These are phyloP conservation scores for Holacanthus passer DNA, from an alignment of 2,113 vertebrate genomes.

Conservation along the genomic window DNA sequence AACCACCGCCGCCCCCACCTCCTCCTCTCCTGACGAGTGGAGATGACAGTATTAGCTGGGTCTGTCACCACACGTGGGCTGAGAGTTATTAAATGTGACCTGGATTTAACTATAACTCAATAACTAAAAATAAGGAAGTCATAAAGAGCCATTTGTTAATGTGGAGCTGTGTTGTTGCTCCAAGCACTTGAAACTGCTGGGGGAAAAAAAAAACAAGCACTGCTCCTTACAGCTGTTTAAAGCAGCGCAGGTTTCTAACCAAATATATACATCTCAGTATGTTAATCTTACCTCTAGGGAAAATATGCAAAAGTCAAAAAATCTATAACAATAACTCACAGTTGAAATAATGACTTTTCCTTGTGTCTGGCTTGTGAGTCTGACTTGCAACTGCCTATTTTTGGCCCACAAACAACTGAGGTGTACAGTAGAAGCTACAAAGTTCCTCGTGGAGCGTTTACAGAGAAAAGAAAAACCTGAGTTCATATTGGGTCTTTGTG, in stretches of 20 bases:
- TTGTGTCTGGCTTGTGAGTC: neutral
- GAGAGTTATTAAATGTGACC: conserved; percentile 73
- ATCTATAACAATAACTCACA: neutral
- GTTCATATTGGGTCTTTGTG: conserved; percentile 3
- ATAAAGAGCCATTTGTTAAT: conserved; percentile 68
- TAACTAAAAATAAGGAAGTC: conserved; percentile 76
- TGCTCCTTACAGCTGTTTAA: conserved; percentile 17
- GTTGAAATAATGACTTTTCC: conserved; percentile 1
- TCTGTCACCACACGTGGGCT: conserved; percentile 34
- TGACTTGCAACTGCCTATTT: too few species aligned
- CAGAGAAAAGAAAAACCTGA: conserved; percentile 1
- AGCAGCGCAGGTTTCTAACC: neutral
- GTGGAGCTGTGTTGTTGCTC: conserved; percentile 46
- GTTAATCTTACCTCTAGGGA: conserved; percentile 27
- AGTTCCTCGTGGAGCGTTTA: neutral
- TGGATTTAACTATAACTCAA: conserved; percentile 77
- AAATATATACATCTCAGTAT: neutral
- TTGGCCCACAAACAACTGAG: neutral
- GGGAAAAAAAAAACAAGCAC: neutral
- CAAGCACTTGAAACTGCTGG: conserved; percentile 24
- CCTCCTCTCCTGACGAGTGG: conserved; percentile 41
- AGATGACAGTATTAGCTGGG: conserved; percentile 59
- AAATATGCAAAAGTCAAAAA: conserved; percentile 9
- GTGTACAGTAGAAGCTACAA: neutral
- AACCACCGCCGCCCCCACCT: conserved; percentile 12